phyloP scores from a whole-genome alignment of 2,797 vertebrate species.

The Cyclura pinguis region DNA sequence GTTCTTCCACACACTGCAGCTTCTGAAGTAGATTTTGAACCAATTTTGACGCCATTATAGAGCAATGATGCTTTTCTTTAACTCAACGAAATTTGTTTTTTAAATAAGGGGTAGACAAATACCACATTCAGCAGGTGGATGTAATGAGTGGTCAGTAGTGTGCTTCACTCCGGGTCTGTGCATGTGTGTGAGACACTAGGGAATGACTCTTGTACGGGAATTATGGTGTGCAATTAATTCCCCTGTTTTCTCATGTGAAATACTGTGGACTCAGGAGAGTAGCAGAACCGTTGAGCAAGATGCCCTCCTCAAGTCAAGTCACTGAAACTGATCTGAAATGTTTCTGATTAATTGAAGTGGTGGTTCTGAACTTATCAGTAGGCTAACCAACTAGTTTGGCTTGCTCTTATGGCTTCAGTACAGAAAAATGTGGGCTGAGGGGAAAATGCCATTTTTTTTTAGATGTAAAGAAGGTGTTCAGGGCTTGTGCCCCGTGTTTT shows the following conservation, averaged over 20 bases:
- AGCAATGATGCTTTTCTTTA: background rate
- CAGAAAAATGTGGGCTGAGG: no score
- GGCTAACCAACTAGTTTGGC: background rate
- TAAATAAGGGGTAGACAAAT: background rate
- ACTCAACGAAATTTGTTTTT: background rate
- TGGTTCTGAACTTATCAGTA: background rate
- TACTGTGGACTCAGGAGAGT: background rate
- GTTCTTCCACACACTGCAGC: background rate
- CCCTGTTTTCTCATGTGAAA: background rate
- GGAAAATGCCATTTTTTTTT: no score
- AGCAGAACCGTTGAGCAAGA: background rate
- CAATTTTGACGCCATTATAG: background rate
- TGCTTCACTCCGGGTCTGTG: no score
- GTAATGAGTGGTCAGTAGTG: background rate
- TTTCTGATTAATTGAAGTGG: background rate
- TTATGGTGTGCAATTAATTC: background rate
- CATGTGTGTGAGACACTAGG: background rate
- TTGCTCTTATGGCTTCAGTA: background rate
- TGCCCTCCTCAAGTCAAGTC: background rate
- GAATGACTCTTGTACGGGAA: background rate
- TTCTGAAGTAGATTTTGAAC: background rate
- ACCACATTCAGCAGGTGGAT: background rate
- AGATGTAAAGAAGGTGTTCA: no score
- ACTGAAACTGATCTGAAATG: background rate
- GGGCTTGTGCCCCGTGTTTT: no score